Conservation (phyloP, 1,140 invertebrate genomes). For the Conopomorpha cramerella region DNA sequence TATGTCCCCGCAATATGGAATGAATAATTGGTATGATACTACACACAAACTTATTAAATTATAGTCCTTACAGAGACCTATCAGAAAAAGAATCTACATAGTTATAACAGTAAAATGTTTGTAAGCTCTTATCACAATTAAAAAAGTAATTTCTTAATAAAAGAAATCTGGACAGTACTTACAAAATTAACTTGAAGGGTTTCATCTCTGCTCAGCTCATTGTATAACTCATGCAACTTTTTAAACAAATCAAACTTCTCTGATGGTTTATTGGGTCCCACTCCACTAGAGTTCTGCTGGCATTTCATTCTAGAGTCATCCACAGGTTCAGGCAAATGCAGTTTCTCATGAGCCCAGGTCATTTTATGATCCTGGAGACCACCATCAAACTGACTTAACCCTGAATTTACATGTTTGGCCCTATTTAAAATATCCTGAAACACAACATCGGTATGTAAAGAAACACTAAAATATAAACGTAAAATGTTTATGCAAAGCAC, state of each 20-base stretch:
- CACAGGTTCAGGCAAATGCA: slow-evolving; percentile 46
- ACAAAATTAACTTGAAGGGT: slow-evolving; percentile 50
- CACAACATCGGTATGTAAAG: no score
- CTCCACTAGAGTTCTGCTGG: slow-evolving; percentile 41
- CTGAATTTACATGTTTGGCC: slow-evolving; percentile 51
- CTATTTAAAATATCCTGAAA: slow-evolving; percentile 49
- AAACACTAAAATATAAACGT: slow-evolving; percentile 8
- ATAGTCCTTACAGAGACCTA: no score
- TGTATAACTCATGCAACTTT: slow-evolving; percentile 63
- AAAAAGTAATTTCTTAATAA: no score
- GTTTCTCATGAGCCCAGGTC: slow-evolving; percentile 57
- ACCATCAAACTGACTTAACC: slow-evolving; percentile 44
- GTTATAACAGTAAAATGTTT: no score
- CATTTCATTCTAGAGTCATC: slow-evolving; percentile 52
- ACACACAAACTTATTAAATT: no score
- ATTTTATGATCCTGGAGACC: slow-evolving; percentile 54
- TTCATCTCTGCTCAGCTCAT: slow-evolving; percentile 54
- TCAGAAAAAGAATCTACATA: no score
- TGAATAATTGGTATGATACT: no score
- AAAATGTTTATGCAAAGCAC: slow-evolving; percentile 7
- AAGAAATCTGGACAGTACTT: no score
- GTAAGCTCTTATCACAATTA: no score
- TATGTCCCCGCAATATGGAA: no score
- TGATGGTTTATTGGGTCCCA: slow-evolving; percentile 29
- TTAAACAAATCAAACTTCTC: slow-evolving; percentile 64